These are phyloP conservation scores for Scotopteryx bipunctaria DNA, from an alignment of 2,888 invertebrate genomes.

Conservation along the genomic window DNA sequence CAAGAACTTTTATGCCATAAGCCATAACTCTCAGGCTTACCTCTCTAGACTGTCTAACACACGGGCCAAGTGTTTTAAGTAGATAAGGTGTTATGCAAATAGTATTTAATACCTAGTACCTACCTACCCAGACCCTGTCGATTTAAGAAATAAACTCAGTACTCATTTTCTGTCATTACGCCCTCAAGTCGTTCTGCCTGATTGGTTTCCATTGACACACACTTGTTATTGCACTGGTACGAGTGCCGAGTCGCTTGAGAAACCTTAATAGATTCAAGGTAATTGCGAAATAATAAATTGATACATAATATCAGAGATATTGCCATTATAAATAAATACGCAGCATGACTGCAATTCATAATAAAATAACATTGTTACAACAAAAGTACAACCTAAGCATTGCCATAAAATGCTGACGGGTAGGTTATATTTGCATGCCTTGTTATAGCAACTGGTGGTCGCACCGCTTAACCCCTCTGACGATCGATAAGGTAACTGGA, in stretches of 20 bases:
- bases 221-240: conserved; percentile 41
- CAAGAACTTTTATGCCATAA: not conserved
- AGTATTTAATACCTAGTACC: too few relatives aligned
- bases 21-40: not conserved
- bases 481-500: conserved; percentile 22
- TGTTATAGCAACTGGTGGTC: conserved; percentile 27
- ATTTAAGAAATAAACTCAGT: conserved; percentile 20
- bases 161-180: conserved; percentile 41
- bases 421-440: conserved; percentile 8
- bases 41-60: conserved; percentile 1
- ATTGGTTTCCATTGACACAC: conserved; percentile 50
- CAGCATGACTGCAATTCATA: not conserved
- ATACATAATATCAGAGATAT: not conserved
- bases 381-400: not conserved
- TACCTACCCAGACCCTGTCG: conserved; percentile 2
- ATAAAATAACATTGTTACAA: not conserved
- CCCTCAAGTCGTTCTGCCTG: conserved; percentile 40
- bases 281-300: conserved; percentile 18
- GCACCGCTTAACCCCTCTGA: conserved; percentile 4
- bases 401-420: not conserved
- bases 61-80: not conserved
- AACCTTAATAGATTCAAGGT: conserved; percentile 29
- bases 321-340: not conserved
- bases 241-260: conserved; percentile 30
- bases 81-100: conserved; percentile 22